Percentiles rank a stretch among this genome's conserved stretches.
These are phyloP conservation scores for Sebastes jordani DNA, from an alignment of 2,797 vertebrate species.

Conservation along the genomic window DNA sequence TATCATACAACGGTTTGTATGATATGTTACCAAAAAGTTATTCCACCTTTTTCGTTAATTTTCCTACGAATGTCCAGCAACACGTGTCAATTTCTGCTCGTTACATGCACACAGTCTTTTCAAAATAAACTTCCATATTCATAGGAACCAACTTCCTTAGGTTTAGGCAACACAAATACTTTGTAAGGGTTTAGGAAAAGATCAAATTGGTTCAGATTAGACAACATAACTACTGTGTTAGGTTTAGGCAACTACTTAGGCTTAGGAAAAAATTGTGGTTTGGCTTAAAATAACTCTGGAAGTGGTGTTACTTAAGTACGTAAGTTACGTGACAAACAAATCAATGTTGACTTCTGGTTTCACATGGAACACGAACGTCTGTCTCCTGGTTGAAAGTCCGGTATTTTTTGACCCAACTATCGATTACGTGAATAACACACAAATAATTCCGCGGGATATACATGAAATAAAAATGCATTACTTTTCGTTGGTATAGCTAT, in stretches of 20 bases:
- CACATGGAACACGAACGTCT: fast-evolving
- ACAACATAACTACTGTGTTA: too few species aligned
- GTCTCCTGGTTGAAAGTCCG: too few species aligned
- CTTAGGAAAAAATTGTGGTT: not conserved
- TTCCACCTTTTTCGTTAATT: not conserved
- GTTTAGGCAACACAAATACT: not conserved
- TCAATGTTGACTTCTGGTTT: fast-evolving
- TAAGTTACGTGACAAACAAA: not conserved
- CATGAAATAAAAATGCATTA: not conserved
- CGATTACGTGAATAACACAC: not conserved
- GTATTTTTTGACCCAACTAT: not conserved
- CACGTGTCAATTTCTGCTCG: not conserved
- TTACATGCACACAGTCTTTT: not conserved
- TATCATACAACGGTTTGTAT: too few species aligned
- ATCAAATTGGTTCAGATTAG: not conserved
- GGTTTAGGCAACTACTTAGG: too few species aligned
- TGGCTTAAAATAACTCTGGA: not conserved
- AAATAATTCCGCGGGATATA: not conserved
- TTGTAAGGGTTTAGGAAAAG: not conserved
- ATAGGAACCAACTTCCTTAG: not conserved
- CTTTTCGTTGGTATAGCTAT: not conserved
- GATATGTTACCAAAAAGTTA: too few species aligned
- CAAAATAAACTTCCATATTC: not conserved
- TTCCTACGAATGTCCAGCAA: not conserved
- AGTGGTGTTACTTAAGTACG: not conserved